Percentiles rank a stretch among this genome's conserved stretches.
phyloP scores from a whole-genome alignment of 2,888 invertebrate genomes.

The Diadegma fenestrale region DNA sequence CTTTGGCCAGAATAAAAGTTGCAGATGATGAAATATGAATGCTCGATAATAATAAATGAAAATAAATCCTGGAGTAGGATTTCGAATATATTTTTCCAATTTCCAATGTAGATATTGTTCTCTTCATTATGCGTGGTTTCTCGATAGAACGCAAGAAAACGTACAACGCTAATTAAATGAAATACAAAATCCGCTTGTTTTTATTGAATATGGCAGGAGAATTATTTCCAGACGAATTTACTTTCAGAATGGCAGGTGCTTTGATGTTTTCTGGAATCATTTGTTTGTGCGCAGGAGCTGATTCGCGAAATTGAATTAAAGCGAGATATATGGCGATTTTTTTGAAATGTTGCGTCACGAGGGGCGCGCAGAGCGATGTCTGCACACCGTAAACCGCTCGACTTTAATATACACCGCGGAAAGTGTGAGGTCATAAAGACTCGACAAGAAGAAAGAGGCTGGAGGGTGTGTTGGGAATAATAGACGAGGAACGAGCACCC shows the following conservation, averaged over 20 bases:
- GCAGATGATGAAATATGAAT: conserved; percentile 5
- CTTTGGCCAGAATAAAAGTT: not conserved
- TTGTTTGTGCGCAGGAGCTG: not conserved
- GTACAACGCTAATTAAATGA: not conserved
- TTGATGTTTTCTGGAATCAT: not conserved
- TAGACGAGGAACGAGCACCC: conserved; percentile 37
- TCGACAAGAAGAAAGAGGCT: conserved; percentile 28
- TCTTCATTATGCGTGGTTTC: not conserved
- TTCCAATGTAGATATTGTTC: conserved; percentile 15
- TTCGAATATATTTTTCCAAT: not conserved
- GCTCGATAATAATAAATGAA: conserved; percentile 6
- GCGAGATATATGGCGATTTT: conserved; percentile 26
- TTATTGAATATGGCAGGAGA: not conserved
- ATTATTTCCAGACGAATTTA: not conserved
- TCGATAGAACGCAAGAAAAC: not conserved
- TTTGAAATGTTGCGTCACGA: not conserved
- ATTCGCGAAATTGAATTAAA: not conserved
- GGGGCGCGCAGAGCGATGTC: not conserved
- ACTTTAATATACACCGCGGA: conserved; percentile 40
- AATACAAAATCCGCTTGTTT: not conserved
- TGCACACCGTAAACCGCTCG: conserved; percentile 1
- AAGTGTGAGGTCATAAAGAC: conserved; percentile 53
- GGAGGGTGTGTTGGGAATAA: conserved; percentile 45
- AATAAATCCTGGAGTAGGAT: conserved; percentile 18
- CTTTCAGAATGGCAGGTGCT: not conserved